Base-by-base conservation (phyloP, 2,888 invertebrate species). In the Serripes groenlandicus region DNA sequence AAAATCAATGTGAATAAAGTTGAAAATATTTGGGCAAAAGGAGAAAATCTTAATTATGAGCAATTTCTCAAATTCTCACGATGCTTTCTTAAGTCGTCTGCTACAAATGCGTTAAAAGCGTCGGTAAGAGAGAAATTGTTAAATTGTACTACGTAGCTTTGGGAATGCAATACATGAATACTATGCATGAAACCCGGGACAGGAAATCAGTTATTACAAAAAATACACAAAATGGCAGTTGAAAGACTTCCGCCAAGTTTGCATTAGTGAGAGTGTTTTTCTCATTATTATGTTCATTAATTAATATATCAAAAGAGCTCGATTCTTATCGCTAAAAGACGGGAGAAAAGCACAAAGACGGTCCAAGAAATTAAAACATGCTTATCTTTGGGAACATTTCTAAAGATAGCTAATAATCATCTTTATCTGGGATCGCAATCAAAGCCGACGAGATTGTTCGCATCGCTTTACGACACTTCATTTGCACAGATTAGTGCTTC, bases 311-410 rank as follows among this genome's bases (percentile, higher is more conserved):
- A 66, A 66, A 66, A 66, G 66, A 66, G 34, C 21, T 7, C 7
- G 26, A 28, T 23, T 42, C 66, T 66, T 66, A 66, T 66, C 66
- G 42, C 23, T 28, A 37, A 23, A 28, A 66, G 66, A n/a, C n/a
- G n/a, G 35, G 28, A n/a, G 23, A 35, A 56, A 35, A 71, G 56
- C 71, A 74, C 62, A 62, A 62, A 74, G 74, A 28, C 32, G 42
- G 62, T 74, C 64, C 42, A 26, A 28, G 74, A 74, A 74, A 74
- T 74, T 74, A 74, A 74, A 74, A 74, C 74, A 74, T 18, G n/a
- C 62, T 74, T 74, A 74, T 74, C 74, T 74, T 35, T 34, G 66
- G n/a, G 42, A 66, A 35, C 66, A 66, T 66, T 66, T 66, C 66
- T 42, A 42, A n/a, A 66, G 66, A 66, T 66, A 35, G 42, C 28